Evolutionary conservation across 2,888 invertebrate genomes (phyloP), one percentile per base, ranked within the genome.

Genomic region (Biston betularia): DNA sequence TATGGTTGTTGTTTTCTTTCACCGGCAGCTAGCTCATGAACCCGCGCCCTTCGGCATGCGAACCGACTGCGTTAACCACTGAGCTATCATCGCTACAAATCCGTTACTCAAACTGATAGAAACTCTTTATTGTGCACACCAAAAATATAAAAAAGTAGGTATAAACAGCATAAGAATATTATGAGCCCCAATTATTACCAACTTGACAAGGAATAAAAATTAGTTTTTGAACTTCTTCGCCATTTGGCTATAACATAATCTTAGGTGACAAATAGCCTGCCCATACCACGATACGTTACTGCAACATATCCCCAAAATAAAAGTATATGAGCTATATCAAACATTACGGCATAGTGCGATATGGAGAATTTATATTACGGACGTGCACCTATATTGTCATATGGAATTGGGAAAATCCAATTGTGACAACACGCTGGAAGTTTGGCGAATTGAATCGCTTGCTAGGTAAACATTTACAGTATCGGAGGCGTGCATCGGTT

Each of bases 381-480:
- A 80, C 80, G 82, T 80, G 79, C 74, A 78, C 77, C 75, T 79
- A 80, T 82, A 82, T 83, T 85, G 82, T 83, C 82, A 81, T 81
- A 84, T 81, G 80, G 78, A 86, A 87, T 86, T 85, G 86, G 88
- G 86, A 80, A 87, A 89, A 86, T 82, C 87, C 87, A 88, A 87
- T 87, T 84, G 85, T 82, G 81, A 83, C 83, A 82, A 83, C 81
- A 78, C 67, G 76, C 74, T 80, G 69, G 72, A 84, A 83, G 80
- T 82, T 84, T 81, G 80, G 79, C 70, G 84, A 88, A 89, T 86
- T 84, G 85, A 87, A 88, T 86, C 76, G 83, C 78, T 80, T 77
- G 82, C 76, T 82, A 86, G 85, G 85, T 88, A 87, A 88, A 87
- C 83, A 83, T 68, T 64, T 68, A 84, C 87, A 84, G 88, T 87